Evolutionary conservation across 2,113 vertebrate genomes (phyloP).

Genomic region (human (Homo sapiens)): DNA sequence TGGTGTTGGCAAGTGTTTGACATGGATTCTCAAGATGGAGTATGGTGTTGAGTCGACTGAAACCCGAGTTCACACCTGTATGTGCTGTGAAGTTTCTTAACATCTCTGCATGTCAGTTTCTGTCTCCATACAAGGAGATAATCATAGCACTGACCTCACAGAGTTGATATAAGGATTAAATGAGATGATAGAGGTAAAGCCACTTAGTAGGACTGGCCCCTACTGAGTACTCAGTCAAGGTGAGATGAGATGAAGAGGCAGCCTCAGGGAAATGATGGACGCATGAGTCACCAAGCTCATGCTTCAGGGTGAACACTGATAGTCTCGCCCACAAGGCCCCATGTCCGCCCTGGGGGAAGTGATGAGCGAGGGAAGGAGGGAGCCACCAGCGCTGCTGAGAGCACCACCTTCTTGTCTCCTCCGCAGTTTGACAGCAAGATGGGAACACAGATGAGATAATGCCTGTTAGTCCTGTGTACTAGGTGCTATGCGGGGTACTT

Average conservation of each 20-base stretch:
- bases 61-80: not conserved
- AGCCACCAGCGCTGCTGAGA: not conserved
- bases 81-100: not conserved
- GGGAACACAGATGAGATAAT: accelerated
- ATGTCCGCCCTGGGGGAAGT: not conserved
- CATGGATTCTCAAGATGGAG: not conserved
- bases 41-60: not conserved
- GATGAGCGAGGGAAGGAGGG: not conserved
- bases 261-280: not conserved
- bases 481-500: too few relatives aligned
- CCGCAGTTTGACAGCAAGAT: not conserved
- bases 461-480: not conserved
- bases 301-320: not conserved
- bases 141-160: not conserved
- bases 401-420: not conserved
- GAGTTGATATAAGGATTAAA: not conserved
- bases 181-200: not conserved
- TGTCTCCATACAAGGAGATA: not conserved
- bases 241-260: not conserved
- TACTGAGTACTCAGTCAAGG: not conserved
- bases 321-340: not conserved
- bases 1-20: not conserved
- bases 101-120: not conserved
- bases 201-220: too few relatives aligned
- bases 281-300: not conserved